phyloP scores from a whole-genome alignment of 2,888 invertebrate genomes.

The Metallyticus violacea region DNA sequence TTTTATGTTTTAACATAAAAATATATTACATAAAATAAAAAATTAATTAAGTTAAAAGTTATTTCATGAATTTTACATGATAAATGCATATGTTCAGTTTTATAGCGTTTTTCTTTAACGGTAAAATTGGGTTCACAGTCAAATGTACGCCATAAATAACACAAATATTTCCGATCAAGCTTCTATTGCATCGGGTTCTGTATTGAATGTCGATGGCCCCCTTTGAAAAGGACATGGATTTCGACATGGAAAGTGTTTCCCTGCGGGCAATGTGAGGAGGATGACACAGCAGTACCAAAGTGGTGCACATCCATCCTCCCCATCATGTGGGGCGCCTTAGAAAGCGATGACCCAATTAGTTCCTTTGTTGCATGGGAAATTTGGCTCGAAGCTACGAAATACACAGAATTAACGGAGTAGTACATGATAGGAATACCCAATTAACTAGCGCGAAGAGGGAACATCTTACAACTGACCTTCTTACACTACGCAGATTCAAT shows the following conservation, averaged over 20 bases:
- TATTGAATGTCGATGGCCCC: background rate
- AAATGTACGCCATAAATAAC: too few relatives aligned
- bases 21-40: too few relatives aligned
- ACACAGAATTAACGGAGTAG: background rate
- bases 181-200: background rate
- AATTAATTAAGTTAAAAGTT: too few relatives aligned
- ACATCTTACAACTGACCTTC: background rate
- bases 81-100: too few relatives aligned
- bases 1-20: too few relatives aligned
- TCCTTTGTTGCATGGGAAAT: background rate
- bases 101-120: too few relatives aligned
- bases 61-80: too few relatives aligned
- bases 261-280: background rate
- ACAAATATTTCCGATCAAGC: too few relatives aligned
- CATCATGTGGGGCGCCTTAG: background rate
- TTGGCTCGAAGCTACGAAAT: too few relatives aligned
- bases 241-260: background rate
- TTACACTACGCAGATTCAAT: too few relatives aligned
- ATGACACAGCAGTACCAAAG: background rate
- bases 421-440: background rate
- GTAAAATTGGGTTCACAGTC: too few relatives aligned
- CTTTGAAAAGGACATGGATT: background rate
- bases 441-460: background rate
- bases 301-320: background rate
- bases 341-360: background rate